phyloP scores from a whole-genome alignment of 2,888 invertebrate genomes.

The Magallana nippona region DNA sequence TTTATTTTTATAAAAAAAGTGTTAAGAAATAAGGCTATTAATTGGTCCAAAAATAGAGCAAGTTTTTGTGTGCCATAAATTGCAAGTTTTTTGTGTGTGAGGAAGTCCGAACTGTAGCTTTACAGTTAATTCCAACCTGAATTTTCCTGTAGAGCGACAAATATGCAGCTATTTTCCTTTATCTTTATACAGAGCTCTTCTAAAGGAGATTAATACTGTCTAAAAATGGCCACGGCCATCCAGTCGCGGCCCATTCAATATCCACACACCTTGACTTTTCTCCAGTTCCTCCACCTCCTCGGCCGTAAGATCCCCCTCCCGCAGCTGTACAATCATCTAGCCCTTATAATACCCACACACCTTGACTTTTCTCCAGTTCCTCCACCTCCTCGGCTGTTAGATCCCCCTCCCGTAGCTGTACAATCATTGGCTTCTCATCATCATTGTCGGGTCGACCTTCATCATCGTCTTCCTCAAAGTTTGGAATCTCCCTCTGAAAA shows the following conservation, averaged over 20 bases:
- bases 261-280: neutral
- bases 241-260: neutral
- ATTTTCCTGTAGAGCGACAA: no score
- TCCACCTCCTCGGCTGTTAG: slow-evolving; percentile 8
- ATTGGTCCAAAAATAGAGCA: no score
- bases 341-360: neutral
- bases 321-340: neutral
- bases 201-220: no score
- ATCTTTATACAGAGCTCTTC: no score
- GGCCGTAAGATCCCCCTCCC: neutral
- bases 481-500: neutral
- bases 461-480: slow-evolving; percentile 5
- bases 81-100: no score
- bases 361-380: neutral
- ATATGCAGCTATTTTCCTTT: no score
- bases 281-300: neutral
- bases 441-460: neutral
- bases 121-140: no score
- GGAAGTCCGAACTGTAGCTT: no score
- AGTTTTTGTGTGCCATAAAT: no score
- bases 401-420: slow-evolving; percentile 4
- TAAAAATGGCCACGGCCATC: no score
- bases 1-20: no score
- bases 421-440: neutral
- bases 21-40: no score